Base-by-base conservation (phyloP, 2,888 invertebrate genomes). In the Scaptomyza reducta region DNA sequence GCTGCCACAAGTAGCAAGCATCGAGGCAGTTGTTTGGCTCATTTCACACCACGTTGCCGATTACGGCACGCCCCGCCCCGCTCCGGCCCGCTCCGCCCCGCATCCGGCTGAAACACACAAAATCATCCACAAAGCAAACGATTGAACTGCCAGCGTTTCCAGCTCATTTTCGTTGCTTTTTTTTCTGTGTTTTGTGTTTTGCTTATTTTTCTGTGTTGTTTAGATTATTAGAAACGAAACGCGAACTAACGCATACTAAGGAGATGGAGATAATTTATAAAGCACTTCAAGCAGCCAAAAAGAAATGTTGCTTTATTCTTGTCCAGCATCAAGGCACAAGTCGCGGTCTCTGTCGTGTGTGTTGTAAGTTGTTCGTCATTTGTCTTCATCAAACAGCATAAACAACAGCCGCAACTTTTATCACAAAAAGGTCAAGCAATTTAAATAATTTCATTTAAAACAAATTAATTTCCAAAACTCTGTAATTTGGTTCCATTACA, bases 231-330 rank as follows among this genome's bases (percentile, higher is more conserved):
- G 61, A 74, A 72, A 61, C 47, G 73, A 85, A 40, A 82, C 79
- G 73, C 79, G 73, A 79, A 64, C 86, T 65, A 79, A 70, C 53
- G 51, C 66, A 77, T 53, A 49, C 56, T 51, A 44, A 57, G 61
- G 56, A 70, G 65, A 57, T 75, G 86, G 58, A 85, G 86, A 85
- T 82, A 79, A 87, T 87, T 82, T 82, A 85, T 87, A 87, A 79
- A 78, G 58, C 82, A 78, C 81, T 81, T 84, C 78, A 81, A 77
- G 46, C 53, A 49, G 49, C 44, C 44, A 55, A 54, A 60, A 54
- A 10, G 10, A 35, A 11, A 33, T 3, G 18, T 45, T 54, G 47
- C 57, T 69, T 56, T 70, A 47, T 62, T 66, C 54, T 55, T 47
- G 35, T 46, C 40, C 31, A 49, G n/a, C 33, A 16, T 41, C 25